Base-by-base conservation (phyloP, 53 echinoderm and acorn worm genomes). In the Paracentrotus lividus region DNA sequence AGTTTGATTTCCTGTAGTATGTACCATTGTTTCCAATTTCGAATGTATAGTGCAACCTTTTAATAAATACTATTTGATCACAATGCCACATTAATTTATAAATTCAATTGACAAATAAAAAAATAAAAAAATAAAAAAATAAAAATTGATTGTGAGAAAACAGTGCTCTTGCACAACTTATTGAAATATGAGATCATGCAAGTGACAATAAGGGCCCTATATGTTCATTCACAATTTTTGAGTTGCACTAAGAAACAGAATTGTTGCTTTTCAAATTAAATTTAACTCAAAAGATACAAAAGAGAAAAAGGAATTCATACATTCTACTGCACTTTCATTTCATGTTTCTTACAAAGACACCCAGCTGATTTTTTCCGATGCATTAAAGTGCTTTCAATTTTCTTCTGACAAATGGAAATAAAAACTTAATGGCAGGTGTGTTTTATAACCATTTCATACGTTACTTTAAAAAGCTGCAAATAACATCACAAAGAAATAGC, bases 161-260 rank as follows among this genome's bases (percentile, higher is more conserved):
- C 7, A 14, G 4, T 33, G 69, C 36, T 69, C 21, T 43, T 44
- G 77, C 77, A 77, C 77, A 77, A 42, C 42, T 33, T 69, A 15
- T 68, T 15, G 29, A 36, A 69, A 77, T 5, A 21, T 42, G 24
- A 42, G 12, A 43, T 32, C 43, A 77, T 77, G 34, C 77, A 42
- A 21, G 77, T 42, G 24, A 43, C 43, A 77, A 77, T 77, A 24
- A 77, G 77, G 42, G 77, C 69, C 69, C 69, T 69, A 69, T 18
- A 69, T 69, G 12, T 69, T 33, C 36, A 31, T 69, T 69, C 18
- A 34, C 13, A 69, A n/a, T 69, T 32, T 33, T 69, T 69, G 36
- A 36, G 34, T 69, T 69, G n/a, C 23, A 59, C 59, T 59, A 24
- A 21, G 5, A 21, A 59, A 59, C n/a, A 59, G n/a, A 59, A 59